These are phyloP conservation scores for Oophaga pumilio DNA, from an alignment of 2,113 vertebrate species.

Conservation along the genomic window DNA sequence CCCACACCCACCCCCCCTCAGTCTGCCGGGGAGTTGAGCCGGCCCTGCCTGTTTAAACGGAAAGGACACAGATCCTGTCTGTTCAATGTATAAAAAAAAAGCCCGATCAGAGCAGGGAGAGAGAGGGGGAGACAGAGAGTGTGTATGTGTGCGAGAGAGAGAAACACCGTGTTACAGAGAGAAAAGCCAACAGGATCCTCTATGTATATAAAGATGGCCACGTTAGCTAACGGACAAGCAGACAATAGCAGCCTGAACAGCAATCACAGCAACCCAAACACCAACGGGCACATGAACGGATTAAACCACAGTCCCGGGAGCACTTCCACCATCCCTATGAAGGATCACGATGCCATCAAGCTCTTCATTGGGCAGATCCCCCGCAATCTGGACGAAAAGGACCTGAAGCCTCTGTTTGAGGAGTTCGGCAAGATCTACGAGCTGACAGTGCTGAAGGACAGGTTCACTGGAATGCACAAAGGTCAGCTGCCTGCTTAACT, in stretches of 20 bases:
- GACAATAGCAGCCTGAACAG: conserved; percentile 91
- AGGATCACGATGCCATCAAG: conserved; percentile 99
- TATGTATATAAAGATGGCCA: conserved; percentile 98
- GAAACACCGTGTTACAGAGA: conserved; percentile 68
- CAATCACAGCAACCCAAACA: conserved; percentile 85
- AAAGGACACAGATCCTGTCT: conserved; percentile 94
- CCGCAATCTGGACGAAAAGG: conserved; percentile 99
- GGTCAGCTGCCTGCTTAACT: conserved; percentile 81
- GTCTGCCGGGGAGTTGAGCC: conserved; percentile 81
- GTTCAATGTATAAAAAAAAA: conserved; percentile 90
- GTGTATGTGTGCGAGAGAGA: conserved; percentile 45
- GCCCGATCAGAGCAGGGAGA: conserved; percentile 80
- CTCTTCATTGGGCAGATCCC: conserved; percentile 99
- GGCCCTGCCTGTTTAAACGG: conserved; percentile 95
- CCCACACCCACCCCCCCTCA: conserved; percentile 71
- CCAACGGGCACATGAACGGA: conserved; percentile 98
- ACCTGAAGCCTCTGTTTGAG: conserved; percentile 98
- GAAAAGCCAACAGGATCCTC: conserved; percentile 81
- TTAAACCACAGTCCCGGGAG: conserved; percentile 96
- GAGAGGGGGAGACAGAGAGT: conserved; percentile 28
- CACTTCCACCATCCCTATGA: conserved; percentile 99
- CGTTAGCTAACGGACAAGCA: conserved; percentile 99
- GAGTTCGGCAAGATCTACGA: conserved; percentile 99
- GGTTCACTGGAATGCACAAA: conserved; percentile 99
- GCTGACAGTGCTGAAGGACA: conserved; percentile 98